A percentile compares a stretch with the other conserved stretches of the same genome.
These are phyloP conservation scores for Chauna torquata DNA, from an alignment of 2,113 vertebrate genomes.

Conservation along the genomic window DNA sequence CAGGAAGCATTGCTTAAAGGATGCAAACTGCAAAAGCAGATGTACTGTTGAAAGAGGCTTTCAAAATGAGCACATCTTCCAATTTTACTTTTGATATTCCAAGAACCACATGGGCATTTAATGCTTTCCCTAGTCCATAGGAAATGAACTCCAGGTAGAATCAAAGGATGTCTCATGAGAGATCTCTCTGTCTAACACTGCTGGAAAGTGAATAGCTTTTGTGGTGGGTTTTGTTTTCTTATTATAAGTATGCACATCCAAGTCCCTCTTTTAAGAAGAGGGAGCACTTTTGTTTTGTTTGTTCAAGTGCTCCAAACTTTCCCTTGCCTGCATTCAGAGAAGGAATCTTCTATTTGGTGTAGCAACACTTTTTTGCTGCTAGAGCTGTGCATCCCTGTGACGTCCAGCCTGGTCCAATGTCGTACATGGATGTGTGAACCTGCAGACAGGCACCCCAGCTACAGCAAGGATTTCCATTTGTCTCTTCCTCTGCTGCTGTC, in stretches of 20 bases:
- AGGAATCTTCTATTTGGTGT: neutral
- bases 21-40: neutral
- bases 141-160: constrained; percentile 26
- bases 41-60: neutral
- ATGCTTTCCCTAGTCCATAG: neutral
- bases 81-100: neutral
- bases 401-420: neutral
- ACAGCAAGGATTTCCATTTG: neutral
- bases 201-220: neutral
- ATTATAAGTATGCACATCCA: neutral
- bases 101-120: neutral
- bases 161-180: neutral
- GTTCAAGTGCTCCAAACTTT: neutral
- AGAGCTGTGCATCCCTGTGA: neutral
- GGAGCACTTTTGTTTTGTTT: neutral
- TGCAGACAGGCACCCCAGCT: neutral
- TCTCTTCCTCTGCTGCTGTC: neutral
- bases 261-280: neutral
- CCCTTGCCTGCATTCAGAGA: neutral
- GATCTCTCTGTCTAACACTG: neutral
- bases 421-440: neutral
- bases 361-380: neutral
- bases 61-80: neutral
- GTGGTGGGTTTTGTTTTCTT: neutral
- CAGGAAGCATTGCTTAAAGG: neutral